Evolutionary conservation across 1,140 invertebrate species (phyloP), one percentile per base, ranked within the genome.

Genomic region (Drosophila albomicans): DNA sequence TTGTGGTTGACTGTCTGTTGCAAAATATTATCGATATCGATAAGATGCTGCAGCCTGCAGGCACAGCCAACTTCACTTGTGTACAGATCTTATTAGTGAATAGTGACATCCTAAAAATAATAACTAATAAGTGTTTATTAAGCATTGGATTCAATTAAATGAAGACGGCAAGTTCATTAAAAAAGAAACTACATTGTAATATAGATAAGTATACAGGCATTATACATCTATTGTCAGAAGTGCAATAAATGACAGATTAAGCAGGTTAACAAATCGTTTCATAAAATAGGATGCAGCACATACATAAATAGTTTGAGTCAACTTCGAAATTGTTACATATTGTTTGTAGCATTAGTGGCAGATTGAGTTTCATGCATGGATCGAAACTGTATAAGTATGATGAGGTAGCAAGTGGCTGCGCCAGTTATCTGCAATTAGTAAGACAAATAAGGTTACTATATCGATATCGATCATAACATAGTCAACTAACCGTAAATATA

Each of bases 381-480:
- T 1, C 91, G 81, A 61, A 92, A 92, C 57, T 92, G 91, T 28
- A 92, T 79, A 0, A 92, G 63, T 11, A 92, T 92, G 15, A 92
- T 92, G 6, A 92, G 82, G 61, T 92, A 92, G 56, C 87, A 91
- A 13, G 91, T 92, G 4, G 91, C 91, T 11, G 91, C 91, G 5
- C 91, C 91, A 61, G 77, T 78, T 13, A 92, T 92, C 91, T 92
- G 32, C 3, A 28, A 38, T 48, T 5, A 6, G 0, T 5, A n/a
- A 16, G 46, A 35, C 4, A 68, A 0, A 57, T 25, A 4, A 15
- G 1, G 8, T 0, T 0, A 10, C 0, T 6, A 8, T 3, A 8
- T 30, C 2, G 20, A 25, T 25, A 25, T 2, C 20, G 2, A 25
- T 3, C 0, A 1, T 15, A 2, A 0, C 10, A 1, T 20, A 20